Base-by-base conservation (phyloP, 2,797 vertebrate species). In the Arctocebus calabarensis region DNA sequence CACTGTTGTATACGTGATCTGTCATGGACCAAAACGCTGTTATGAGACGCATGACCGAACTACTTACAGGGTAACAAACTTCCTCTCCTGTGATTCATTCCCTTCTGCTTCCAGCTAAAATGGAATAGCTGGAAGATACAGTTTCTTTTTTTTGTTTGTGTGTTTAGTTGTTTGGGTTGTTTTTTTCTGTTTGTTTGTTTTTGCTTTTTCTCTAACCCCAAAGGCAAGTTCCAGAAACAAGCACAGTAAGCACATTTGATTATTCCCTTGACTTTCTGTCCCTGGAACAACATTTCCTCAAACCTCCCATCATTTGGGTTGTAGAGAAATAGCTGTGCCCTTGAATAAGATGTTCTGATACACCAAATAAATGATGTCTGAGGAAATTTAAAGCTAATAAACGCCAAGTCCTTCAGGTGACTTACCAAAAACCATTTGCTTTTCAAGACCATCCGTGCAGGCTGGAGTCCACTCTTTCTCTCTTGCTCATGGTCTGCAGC, bases 351-450 rank as follows among this genome's bases (percentile, higher is more conserved):
- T 84, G 89, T 68, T 88, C 90, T 0, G 14, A 93, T 8, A 94
- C n/a, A 87, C 71, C 57, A 81, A 97, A 90, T 61, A 94, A 96
- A 95, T 13, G 75, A 89, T 27, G 43, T 91, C 64, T 84, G 85
- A 95, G 70, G 97, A 97, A 93, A 97, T 92, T 90, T 77, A 94
- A 97, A 97, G 96, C 85, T 95, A 84, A 89, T 10, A 92, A 90
- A 93, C 0, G 55, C 84, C 81, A 96, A 93, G 79, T 92, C 22
- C 48, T 70, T 62, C 82, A 1, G 68, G 81, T 29, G 66, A 98
- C 98, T 98, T 98, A 99, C 98, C 98, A 97, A 48, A 97, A 96
- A 97, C 87, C 82, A 88, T 25, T 16, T 32, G 97, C 90, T 94
- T 96, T 98, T 97, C 97, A 94, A 97, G 97, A 97, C 82, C 77